Conservation (phyloP, 2,797 vertebrate genomes). For the Periparus ater region DNA sequence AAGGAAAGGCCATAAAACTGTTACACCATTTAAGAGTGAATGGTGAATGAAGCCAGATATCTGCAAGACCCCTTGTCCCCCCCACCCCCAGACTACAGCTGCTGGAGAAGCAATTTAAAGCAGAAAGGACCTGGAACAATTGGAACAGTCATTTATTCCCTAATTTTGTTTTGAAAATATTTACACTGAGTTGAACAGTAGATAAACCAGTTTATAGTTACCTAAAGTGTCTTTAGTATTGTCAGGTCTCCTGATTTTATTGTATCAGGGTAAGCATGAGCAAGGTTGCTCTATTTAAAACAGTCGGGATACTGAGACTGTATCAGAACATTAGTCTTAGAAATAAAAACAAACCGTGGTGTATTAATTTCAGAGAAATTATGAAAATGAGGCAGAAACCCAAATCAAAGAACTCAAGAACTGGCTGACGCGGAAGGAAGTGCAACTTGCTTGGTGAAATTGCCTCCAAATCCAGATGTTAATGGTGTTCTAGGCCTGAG, state of each 20-base stretch:
- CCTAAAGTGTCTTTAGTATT: not conserved
- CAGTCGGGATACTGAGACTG: not conserved
- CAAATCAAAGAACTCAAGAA: not conserved
- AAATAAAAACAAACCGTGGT: not conserved
- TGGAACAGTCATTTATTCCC: not conserved
- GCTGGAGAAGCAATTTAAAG: not conserved
- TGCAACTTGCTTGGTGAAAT: not conserved
- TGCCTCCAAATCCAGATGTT: not conserved
- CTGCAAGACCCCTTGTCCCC: not conserved
- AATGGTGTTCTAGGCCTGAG: not conserved
- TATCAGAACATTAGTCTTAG: not conserved
- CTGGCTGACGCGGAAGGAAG: not conserved
- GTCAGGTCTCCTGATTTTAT: not conserved
- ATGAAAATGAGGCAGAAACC: not conserved
- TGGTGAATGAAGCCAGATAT: slow-evolving; percentile 80
- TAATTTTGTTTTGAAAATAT: not conserved
- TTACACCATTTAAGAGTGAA: slow-evolving; percentile 75
- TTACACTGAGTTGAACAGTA: not conserved
- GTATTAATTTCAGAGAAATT: not conserved
- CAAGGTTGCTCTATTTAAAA: not conserved
- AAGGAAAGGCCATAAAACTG: slow-evolving; percentile 84
- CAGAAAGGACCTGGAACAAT: not conserved
- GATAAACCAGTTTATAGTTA: not conserved
- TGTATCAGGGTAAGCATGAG: not conserved
- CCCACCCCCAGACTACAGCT: slow-evolving; percentile 3